Conservation (phyloP, 2,888 invertebrate genomes). For the Stenichneumon culpator region DNA sequence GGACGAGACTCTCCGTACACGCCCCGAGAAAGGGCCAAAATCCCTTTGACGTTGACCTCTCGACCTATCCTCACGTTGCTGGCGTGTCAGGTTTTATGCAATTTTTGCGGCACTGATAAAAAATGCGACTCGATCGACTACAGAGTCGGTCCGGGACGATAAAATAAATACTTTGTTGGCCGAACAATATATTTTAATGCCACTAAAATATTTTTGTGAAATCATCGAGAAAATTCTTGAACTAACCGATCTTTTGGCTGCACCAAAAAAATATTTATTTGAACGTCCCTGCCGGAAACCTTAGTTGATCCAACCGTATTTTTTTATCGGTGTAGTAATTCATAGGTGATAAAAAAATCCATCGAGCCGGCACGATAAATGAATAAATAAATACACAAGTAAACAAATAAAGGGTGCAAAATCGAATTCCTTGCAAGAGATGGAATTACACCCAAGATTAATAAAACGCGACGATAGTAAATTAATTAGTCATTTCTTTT, state of each 20-base stretch:
- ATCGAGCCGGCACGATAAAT: too few species aligned
- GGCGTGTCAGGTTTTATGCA: neutral
- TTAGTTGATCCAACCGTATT: too few species aligned
- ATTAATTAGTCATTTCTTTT: too few species aligned
- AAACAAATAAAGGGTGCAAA: neutral
- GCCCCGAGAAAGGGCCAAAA: neutral
- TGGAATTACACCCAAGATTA: neutral
- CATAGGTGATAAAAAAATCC: neutral
- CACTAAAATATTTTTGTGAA: too few species aligned
- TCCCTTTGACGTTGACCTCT: constrained; percentile 1
- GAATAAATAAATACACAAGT: neutral
- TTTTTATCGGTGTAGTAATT: neutral
- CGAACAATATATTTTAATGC: too few species aligned
- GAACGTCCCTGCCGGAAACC: too few species aligned
- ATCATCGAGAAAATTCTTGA: too few species aligned
- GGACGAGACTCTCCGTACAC: neutral
- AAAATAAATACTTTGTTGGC: too few species aligned
- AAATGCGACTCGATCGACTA: too few species aligned
- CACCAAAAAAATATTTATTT: too few species aligned
- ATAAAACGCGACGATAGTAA: neutral
- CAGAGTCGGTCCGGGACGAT: too few species aligned
- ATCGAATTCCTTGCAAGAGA: neutral
- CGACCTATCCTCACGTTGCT: neutral
- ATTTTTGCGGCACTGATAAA: neutral
- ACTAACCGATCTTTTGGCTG: too few species aligned